Conservation (phyloP, 2,113 vertebrate genomes). For the Ibidorhyncha struthersii region DNA sequence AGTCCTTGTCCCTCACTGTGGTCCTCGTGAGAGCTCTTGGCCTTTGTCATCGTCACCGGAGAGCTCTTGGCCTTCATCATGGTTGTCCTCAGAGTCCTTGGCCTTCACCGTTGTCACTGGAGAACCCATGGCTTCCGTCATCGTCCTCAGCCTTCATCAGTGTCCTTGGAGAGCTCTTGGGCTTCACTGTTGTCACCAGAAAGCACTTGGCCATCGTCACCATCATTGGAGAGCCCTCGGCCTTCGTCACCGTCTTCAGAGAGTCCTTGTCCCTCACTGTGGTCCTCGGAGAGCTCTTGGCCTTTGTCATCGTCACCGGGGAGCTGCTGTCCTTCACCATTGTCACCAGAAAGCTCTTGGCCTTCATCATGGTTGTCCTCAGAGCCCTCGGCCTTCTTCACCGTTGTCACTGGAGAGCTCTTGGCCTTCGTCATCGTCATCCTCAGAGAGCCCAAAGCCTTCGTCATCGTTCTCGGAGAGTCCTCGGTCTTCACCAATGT, state of each 20-base stretch:
- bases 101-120: neutral
- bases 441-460: neutral
- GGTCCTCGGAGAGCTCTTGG: neutral
- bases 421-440: neutral
- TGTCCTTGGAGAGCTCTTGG: no score
- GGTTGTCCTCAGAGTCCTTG: no score
- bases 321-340: no score
- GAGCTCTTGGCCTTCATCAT: no score
- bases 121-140: neutral
- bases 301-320: neutral
- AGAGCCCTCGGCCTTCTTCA: no score
- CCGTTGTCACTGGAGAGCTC: no score
- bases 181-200: no score
- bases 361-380: neutral
- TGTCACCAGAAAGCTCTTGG: neutral
- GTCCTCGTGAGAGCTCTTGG: neutral
- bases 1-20: no score
- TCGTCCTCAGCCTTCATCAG: no score
- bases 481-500: neutral
- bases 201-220: neutral
- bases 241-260: neutral
- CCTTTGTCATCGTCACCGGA: neutral
- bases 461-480: neutral
- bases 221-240: neutral
- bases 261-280: neutral